Percentiles rank a stretch among this genome's conserved stretches.
These are phyloP conservation scores for Tipula helvola DNA, from an alignment of 2,888 invertebrate genomes.

Conservation along the genomic window DNA sequence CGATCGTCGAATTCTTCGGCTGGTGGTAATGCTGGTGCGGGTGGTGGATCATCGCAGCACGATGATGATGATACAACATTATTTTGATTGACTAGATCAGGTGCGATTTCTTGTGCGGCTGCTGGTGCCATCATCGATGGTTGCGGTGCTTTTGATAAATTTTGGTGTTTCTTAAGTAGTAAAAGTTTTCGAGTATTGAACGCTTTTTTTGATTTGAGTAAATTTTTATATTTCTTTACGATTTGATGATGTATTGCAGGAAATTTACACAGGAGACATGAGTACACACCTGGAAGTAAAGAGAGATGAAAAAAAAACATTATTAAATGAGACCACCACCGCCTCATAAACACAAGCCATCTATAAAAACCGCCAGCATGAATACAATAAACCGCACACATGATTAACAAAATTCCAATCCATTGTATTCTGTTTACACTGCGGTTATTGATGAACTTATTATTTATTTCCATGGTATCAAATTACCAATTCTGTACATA, in stretches of 20 bases:
- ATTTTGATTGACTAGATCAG: neutral
- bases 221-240: neutral
- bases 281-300: neutral
- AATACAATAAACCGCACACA: neutral
- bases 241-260: slow-evolving; percentile 1
- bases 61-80: neutral
- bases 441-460: slow-evolving; percentile 4
- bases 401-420: neutral
- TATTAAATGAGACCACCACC: neutral
- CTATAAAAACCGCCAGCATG: neutral
- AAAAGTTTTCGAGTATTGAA: neutral
- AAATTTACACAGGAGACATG: neutral
- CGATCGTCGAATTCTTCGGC: neutral
- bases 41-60: neutral
- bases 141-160: neutral
- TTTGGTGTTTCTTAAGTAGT: neutral
- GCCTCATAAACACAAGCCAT: neutral
- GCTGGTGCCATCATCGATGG: neutral
- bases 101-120: neutral
- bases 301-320: neutral
- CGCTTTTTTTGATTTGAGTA: neutral
- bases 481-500: neutral
- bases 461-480: neutral
- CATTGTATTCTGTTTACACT: neutral
- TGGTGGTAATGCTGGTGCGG: neutral